Evolutionary conservation across 2,113 vertebrate species (phyloP).

Genomic region (human (Homo sapiens)): DNA sequence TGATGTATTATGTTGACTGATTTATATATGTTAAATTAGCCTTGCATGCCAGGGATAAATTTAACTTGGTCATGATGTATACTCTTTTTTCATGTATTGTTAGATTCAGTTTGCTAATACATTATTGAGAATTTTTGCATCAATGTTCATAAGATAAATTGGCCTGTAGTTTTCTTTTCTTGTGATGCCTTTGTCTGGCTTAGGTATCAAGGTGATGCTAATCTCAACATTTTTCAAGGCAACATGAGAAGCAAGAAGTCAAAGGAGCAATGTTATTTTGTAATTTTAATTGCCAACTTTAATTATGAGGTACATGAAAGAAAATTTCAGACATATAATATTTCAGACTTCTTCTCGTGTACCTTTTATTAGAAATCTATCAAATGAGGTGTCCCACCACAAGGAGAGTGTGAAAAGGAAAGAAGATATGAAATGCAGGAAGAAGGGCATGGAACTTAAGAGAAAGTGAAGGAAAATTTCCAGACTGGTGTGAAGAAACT

Average conservation of each 20-base stretch:
- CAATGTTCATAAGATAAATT: neutral
- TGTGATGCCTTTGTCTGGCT: neutral
- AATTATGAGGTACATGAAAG: neutral
- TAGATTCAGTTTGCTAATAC: neutral
- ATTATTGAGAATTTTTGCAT: neutral
- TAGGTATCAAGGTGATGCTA: neutral
- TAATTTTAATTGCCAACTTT: neutral
- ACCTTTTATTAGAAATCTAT: neutral
- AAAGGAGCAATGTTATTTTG: neutral
- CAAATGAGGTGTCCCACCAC: neutral
- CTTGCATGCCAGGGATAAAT: neutral
- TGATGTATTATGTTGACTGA: neutral
- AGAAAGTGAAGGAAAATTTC: neutral
- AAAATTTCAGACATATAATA: neutral
- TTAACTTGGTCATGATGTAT: neutral
- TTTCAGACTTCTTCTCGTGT: neutral
- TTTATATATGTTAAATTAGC: neutral
- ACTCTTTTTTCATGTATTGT: neutral
- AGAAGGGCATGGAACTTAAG: neutral
- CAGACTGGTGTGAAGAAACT: no score
- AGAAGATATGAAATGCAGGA: neutral
- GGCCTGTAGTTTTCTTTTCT: neutral
- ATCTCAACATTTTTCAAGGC: neutral
- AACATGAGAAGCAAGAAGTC: neutral
- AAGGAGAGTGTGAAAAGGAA: neutral